phyloP scores from a whole-genome alignment of 2,797 vertebrate species.

The Corythornis leucogaster region DNA sequence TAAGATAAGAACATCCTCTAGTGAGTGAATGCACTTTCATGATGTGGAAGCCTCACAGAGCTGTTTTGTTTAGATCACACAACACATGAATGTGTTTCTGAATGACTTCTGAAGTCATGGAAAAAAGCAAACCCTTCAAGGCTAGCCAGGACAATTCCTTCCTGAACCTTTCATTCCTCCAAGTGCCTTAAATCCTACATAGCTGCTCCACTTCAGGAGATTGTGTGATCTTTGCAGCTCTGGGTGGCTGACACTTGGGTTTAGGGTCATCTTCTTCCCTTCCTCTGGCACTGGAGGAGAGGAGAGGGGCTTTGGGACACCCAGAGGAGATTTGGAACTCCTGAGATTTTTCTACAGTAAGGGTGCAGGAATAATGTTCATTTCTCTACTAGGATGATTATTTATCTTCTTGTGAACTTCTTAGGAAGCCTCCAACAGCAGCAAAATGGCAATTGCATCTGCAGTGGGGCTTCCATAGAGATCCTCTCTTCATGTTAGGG shows the following conservation, averaged over 20 bases:
- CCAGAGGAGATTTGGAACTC: not conserved
- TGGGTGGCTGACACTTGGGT: not conserved
- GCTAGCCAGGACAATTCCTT: not conserved
- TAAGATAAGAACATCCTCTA: not conserved
- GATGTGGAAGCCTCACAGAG: not conserved
- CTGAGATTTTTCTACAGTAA: not conserved
- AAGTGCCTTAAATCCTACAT: not conserved
- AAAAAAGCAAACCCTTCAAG: not conserved
- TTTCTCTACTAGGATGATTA: not conserved
- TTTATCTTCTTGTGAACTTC: not conserved
- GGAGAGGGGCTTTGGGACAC: not conserved
- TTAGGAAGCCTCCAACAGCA: not conserved
- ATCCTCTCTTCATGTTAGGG: not conserved
- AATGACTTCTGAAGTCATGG: not conserved
- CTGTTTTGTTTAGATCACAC: not conserved
- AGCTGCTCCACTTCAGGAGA: not conserved
- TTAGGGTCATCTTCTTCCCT: not conserved
- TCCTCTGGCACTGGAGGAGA: not conserved
- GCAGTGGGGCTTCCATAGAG: not conserved
- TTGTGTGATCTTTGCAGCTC: not conserved
- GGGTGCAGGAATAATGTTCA: not conserved
- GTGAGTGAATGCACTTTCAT: not conserved
- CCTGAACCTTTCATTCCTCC: not conserved
- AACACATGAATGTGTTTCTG: not conserved
- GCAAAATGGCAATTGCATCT: not conserved